A percentile compares a stretch with the other conserved stretches of the same genome.
phyloP scores from a whole-genome alignment of 2,797 vertebrate species.

The Urophycis tenuis region DNA sequence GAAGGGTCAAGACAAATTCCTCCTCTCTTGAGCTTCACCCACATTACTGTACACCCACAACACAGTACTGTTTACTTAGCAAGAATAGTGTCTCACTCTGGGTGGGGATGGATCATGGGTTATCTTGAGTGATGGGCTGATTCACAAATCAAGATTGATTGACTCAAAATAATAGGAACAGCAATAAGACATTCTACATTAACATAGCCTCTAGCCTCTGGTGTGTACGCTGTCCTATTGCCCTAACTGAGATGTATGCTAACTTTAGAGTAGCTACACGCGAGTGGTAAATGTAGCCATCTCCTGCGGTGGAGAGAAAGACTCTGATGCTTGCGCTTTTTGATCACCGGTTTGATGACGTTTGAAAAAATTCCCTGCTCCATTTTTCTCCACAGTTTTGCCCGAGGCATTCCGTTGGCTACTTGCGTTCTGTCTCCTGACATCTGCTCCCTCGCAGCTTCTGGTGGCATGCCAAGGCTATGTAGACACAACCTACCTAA shows the following conservation, averaged over 20 bases:
- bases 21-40: background rate
- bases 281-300: constrained; percentile 2
- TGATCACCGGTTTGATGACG: constrained; percentile 47
- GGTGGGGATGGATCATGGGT: too few relatives aligned
- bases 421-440: constrained; percentile 51
- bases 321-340: background rate
- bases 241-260: background rate
- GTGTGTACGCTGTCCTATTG: background rate
- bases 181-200: background rate
- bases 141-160: too few relatives aligned
- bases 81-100: too few relatives aligned
- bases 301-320: background rate
- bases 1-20: background rate
- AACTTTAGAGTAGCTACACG: background rate
- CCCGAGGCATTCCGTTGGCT: constrained; percentile 42
- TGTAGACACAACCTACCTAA: constrained; percentile 33
- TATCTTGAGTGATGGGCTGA: too few relatives aligned
- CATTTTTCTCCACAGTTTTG: constrained; percentile 31
- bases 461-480: constrained; percentile 38
- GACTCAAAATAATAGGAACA: background rate
- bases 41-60: too few relatives aligned
- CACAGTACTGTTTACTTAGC: too few relatives aligned
- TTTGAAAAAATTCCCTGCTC: constrained; percentile 55
- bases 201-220: background rate
- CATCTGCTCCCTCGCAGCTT: constrained; percentile 56